Evolutionary conservation across 2,888 invertebrate genomes (phyloP).

Genomic region (Agrilus cyanescens): DNA sequence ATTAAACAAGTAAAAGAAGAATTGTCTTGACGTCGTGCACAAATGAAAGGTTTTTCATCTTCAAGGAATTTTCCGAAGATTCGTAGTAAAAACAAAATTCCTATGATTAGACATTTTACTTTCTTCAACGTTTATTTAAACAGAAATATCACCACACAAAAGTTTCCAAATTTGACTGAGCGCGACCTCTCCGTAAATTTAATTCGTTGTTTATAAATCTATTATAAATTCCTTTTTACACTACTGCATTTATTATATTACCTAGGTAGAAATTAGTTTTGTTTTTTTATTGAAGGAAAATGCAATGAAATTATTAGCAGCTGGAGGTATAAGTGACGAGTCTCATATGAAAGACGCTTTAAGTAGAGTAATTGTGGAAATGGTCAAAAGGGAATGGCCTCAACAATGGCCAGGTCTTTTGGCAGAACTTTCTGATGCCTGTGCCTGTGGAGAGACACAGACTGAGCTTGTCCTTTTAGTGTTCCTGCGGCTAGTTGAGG

Average conservation of each 20-base stretch:
- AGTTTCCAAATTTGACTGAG: no score
- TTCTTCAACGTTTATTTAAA: no score
- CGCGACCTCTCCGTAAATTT: conserved; percentile 10
- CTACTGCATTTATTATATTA: conserved; percentile 2
- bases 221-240: not conserved
- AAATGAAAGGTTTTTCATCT: no score
- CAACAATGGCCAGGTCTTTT: conserved; percentile 89
- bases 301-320: conserved; percentile 70
- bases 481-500: conserved; percentile 82
- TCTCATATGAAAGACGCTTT: conserved; percentile 75
- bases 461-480: conserved; percentile 84
- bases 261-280: no score
- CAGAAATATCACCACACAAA: no score
- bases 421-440: conserved; percentile 70
- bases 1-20: no score
- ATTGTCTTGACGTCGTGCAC: no score
- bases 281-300: conserved; percentile 48
- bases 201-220: conserved; percentile 14
- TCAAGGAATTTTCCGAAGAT: no score
- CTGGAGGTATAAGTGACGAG: conserved; percentile 64
- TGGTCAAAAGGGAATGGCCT: conserved; percentile 96
- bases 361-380: conserved; percentile 88
- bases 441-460: conserved; percentile 72
- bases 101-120: no score
- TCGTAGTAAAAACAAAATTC: no score